Evolutionary conservation across 2,113 vertebrate species (phyloP).

Genomic region (Arvicanthis niloticus): DNA sequence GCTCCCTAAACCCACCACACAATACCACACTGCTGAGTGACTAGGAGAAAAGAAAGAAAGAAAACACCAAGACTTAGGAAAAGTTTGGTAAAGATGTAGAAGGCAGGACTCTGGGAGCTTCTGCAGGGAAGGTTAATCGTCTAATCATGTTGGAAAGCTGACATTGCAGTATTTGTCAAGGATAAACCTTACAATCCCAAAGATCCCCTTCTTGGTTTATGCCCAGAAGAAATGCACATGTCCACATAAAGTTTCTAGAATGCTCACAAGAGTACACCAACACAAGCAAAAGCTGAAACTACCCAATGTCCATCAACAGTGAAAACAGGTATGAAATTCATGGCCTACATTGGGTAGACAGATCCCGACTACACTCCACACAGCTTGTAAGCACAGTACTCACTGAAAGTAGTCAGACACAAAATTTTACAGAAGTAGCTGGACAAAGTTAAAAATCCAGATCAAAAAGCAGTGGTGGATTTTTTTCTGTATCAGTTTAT

Average conservation of each 20-base stretch:
- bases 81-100: neutral
- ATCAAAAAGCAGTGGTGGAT: neutral
- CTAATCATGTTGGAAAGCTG: neutral
- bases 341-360: neutral
- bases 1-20: neutral
- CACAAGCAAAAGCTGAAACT: slow-evolving; percentile 17
- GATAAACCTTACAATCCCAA: neutral
- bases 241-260: neutral
- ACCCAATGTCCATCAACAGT: neutral
- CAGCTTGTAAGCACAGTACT: neutral
- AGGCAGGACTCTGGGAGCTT: neutral
- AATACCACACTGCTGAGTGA: neutral
- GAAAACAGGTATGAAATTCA: neutral
- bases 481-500: neutral
- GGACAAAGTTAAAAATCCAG: slow-evolving; percentile 27
- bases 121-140: neutral
- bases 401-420: slow-evolving; percentile 1
- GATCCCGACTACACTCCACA: neutral
- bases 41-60: neutral
- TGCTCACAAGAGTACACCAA: neutral
- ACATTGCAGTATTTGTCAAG: neutral
- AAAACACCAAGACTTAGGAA: neutral
- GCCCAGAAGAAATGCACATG: neutral
- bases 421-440: neutral
- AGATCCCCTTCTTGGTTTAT: neutral